These are phyloP conservation scores for Epizoanthus illoricatus DNA, from an alignment of 92 coral and sea anemone species.

Conservation along the genomic window DNA sequence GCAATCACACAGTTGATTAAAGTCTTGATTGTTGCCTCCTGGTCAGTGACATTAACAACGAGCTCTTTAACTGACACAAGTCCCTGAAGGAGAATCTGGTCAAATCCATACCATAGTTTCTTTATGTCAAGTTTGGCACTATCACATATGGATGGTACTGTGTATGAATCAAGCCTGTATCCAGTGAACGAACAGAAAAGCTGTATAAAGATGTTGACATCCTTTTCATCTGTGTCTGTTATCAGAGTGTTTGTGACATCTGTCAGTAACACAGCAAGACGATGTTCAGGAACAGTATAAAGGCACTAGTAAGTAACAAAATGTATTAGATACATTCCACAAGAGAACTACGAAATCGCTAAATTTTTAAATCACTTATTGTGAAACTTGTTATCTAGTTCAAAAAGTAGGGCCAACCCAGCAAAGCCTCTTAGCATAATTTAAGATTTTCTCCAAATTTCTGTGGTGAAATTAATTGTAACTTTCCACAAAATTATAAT, in stretches of 20 bases:
- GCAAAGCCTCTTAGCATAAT: no score
- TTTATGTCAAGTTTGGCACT: not conserved
- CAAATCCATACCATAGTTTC: not conserved
- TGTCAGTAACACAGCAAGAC: not conserved
- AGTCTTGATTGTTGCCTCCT: not conserved
- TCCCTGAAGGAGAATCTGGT: slow-evolving; percentile 4
- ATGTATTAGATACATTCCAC: not conserved
- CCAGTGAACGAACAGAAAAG: slow-evolving; percentile 14
- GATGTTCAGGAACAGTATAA: not conserved
- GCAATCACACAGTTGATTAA: slow-evolving; percentile 22
- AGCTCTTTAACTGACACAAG: not conserved
- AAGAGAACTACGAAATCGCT: no score
- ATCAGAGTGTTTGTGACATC: slow-evolving; percentile 22
- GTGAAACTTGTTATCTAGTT: no score
- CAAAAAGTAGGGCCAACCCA: no score
- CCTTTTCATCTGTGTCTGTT: slow-evolving; percentile 17
- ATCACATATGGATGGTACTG: not conserved
- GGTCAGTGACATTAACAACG: not conserved
- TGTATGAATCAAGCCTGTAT: not conserved
- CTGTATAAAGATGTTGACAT: slow-evolving; percentile 2
- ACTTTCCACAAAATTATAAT: no score
- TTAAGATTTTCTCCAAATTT: no score
- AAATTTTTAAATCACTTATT: no score
- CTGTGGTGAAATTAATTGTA: no score
- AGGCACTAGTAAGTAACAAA: not conserved